Evolutionary conservation across 92 coral and sea anemone species (phyloP), one percentile per base, ranked within the genome.

Genomic region (Palythoa grandiflora): DNA sequence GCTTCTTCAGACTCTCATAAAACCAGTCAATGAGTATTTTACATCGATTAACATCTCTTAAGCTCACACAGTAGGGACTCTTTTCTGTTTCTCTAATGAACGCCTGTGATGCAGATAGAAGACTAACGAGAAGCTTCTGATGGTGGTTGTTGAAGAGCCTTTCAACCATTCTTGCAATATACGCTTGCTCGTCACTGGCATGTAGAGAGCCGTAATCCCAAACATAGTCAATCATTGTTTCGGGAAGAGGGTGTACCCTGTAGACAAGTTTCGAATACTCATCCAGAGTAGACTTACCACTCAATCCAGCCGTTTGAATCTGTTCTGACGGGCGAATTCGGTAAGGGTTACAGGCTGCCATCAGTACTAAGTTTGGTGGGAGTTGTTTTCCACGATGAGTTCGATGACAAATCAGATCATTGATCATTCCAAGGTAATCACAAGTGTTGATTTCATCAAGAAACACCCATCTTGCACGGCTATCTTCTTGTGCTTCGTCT

Each of bases 291-390:
- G 93, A 92, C 88, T 97, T 97, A n/a, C 96, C 99, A 85, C 93
- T 84, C 38, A 97, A 75, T 21, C 99, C 99, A 13, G 99, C 99
- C 3, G 99, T 97, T 85, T 93, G 86, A 37, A 97, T 95, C 4
- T 88, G 86, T 6, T 95, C 97, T 60, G 92, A 37, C 44, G 94
- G 90, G 73, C 99, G 99, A 48, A 95, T 89, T 38, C 98, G 95
- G 92, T 97, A 97, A 2, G 99, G 99, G 73, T 97, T 97, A 72
- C 99, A 97, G 52, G 99, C 99, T 81, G 99, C 99, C 61, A 97
- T 89, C 38, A 97, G 89, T 1, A 93, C 94, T 12, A 97, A 87
- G 78, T 97, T 97, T 66, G 96, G 79, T 59, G 89, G 70, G 9
- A 97, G 83, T 1, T 94, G 93, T 68, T 80, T 91, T 17, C 99